These are phyloP conservation scores for Limanda limanda DNA, from an alignment of 2,113 vertebrate species.

Conservation along the genomic window DNA sequence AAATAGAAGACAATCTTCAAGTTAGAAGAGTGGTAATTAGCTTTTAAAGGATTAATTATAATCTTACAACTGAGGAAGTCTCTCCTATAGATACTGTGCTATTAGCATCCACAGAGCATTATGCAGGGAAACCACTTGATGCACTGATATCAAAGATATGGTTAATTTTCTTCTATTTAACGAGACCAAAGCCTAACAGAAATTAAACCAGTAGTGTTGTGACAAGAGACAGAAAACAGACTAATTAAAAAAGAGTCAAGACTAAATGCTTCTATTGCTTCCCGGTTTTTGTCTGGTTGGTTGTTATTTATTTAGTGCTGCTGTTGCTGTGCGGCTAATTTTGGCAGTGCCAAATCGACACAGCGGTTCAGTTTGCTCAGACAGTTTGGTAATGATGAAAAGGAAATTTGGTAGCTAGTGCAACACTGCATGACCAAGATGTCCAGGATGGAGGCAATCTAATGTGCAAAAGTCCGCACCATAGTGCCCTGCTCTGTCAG, in stretches of 20 bases:
- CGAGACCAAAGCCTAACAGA: conserved; percentile 15
- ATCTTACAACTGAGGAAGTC: background rate
- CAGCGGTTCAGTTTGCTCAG: background rate
- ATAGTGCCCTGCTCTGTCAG: conserved; percentile 14
- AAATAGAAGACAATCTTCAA: background rate
- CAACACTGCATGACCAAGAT: conserved; percentile 21
- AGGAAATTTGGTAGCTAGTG: background rate
- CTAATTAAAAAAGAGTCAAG: conserved; percentile 25
- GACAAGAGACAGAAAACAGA: conserved; percentile 49
- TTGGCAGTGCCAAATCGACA: background rate
- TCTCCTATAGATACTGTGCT: conserved; percentile 4
- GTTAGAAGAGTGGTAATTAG: background rate
- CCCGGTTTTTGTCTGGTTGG: background rate
- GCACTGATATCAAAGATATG: conserved; percentile 34
- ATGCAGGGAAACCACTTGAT: conserved; percentile 29
- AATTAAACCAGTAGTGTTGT: conserved; percentile 28
- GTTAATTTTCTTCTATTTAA: background rate
- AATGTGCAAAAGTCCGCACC: conserved; percentile 58
- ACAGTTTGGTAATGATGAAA: background rate
- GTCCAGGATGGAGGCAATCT: conserved; percentile 40
- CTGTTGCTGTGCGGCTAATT: background rate
- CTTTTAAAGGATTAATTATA: conserved; percentile 10
- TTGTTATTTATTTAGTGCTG: conserved; percentile 16
- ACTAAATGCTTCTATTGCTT: conserved; percentile 1
- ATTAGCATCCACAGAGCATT: conserved; percentile 15